Conservation (phyloP, 2,888 invertebrate genomes). For the Sphecodes monilicornis region DNA sequence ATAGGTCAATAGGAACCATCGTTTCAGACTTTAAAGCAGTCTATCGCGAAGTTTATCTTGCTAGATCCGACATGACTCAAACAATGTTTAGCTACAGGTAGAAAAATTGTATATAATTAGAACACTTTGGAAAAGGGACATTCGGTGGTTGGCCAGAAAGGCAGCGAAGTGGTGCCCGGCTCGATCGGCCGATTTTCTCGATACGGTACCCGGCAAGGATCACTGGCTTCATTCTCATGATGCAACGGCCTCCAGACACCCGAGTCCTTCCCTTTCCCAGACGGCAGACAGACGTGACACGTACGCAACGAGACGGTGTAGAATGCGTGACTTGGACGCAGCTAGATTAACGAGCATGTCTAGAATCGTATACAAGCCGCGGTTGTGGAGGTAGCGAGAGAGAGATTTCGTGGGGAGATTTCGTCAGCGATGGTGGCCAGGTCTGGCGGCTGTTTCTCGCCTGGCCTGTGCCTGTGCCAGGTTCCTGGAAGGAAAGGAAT, state of each 20-base stretch:
- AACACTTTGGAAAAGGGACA: neutral
- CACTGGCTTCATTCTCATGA: slow-evolving; percentile 71
- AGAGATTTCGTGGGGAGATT: slow-evolving; percentile 68
- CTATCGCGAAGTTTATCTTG: too few relatives aligned
- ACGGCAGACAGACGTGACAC: slow-evolving; percentile 81
- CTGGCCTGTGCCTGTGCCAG: slow-evolving; percentile 10
- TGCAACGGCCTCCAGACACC: slow-evolving; percentile 74
- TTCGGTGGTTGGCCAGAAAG: neutral
- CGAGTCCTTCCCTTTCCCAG: slow-evolving; percentile 79
- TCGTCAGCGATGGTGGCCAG: slow-evolving; percentile 43
- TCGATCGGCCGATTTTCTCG: slow-evolving; percentile 51
- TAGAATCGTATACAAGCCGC: slow-evolving; percentile 70
- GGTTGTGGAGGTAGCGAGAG: slow-evolving; percentile 18
- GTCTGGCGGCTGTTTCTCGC: slow-evolving; percentile 5
- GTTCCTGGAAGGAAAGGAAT: slow-evolving; percentile 31
- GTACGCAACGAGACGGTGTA: slow-evolving; percentile 79
- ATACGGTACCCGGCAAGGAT: slow-evolving; percentile 63
- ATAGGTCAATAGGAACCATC: too few relatives aligned
- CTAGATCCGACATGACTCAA: neutral
- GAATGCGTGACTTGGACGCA: slow-evolving; percentile 81
- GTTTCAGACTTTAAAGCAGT: too few relatives aligned
- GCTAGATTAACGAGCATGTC: slow-evolving; percentile 77
- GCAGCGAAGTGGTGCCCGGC: neutral
- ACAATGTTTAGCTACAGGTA: neutral
- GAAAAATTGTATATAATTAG: neutral